These are phyloP conservation scores for Brachyhypopomus gauderio DNA, from an alignment of 2,113 vertebrate species.

Conservation along the genomic window DNA sequence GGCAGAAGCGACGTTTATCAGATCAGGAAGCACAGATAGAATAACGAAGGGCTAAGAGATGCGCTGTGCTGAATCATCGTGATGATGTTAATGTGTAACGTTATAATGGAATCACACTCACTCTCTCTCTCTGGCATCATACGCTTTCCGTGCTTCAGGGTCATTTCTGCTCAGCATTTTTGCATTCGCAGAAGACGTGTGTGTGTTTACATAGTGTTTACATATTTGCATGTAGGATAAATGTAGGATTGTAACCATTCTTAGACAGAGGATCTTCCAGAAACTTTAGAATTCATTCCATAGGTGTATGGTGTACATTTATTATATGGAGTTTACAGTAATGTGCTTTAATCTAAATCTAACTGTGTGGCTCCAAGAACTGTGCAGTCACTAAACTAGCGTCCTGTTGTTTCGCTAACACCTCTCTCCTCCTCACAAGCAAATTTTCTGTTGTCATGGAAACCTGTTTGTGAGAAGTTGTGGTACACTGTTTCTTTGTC, in stretches of 20 bases:
- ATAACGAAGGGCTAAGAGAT: slow-evolving; percentile 17
- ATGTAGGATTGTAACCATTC: too few species aligned
- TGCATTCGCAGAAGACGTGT: too few species aligned
- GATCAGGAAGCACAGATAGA: neutral
- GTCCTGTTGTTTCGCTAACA: neutral
- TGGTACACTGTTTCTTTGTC: slow-evolving; percentile 1
- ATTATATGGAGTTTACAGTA: neutral
- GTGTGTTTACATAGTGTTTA: too few species aligned
- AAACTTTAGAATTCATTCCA: too few species aligned
- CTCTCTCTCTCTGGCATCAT: neutral
- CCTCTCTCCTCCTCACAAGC: slow-evolving; percentile 1
- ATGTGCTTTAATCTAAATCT: neutral
- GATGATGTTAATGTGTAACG: neutral
- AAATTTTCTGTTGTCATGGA: slow-evolving; percentile 17
- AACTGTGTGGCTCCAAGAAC: neutral
- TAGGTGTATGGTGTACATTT: neutral
- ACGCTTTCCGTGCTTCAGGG: too few species aligned
- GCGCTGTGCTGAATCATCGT: neutral
- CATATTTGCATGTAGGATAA: too few species aligned
- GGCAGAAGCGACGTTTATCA: slow-evolving; percentile 40
- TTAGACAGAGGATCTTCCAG: too few species aligned
- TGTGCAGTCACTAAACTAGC: neutral
- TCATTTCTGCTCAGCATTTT: too few species aligned
- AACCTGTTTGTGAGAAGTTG: slow-evolving; percentile 20
- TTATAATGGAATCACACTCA: neutral